phyloP scores from a whole-genome alignment of 2,888 invertebrate species.

The Luperina testacea region DNA sequence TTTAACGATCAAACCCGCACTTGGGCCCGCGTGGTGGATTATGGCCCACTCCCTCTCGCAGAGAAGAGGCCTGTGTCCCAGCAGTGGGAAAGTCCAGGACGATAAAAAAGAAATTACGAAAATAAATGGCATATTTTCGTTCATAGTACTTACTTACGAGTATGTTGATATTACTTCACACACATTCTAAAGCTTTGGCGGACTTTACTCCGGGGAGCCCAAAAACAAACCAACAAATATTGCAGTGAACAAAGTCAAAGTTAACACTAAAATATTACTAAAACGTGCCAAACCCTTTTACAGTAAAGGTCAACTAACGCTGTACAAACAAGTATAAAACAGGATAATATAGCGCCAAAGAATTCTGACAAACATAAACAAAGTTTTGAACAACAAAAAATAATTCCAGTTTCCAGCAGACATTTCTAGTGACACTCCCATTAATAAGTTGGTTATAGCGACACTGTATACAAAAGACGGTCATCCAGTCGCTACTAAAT shows the following conservation, averaged over 20 bases:
- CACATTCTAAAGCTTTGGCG: not conserved
- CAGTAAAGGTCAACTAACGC: slow-evolving; percentile 55
- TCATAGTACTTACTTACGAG: too few relatives aligned
- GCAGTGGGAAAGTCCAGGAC: not conserved
- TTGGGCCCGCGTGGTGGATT: too few relatives aligned
- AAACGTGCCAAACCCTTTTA: slow-evolving; percentile 45
- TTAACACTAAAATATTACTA: slow-evolving; percentile 60
- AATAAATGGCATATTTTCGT: not conserved
- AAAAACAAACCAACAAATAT: slow-evolving; percentile 29
- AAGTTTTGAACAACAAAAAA: slow-evolving; percentile 30
- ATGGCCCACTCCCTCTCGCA: too few relatives aligned
- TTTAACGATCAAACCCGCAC: not conserved
- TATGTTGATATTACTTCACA: not conserved
- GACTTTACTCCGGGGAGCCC: not conserved
- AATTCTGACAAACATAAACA: slow-evolving; percentile 18
- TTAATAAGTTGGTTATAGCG: slow-evolving; percentile 44
- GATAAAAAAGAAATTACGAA: not conserved
- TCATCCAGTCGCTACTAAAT: slow-evolving; percentile 48
- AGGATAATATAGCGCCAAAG: slow-evolving; percentile 15
- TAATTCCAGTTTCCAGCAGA: not conserved
- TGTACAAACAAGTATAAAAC: slow-evolving; percentile 29
- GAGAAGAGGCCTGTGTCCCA: too few relatives aligned
- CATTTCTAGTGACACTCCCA: slow-evolving; percentile 31
- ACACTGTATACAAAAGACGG: slow-evolving; percentile 46
- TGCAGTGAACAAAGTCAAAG: slow-evolving; percentile 43